Evolutionary conservation across 2,113 vertebrate species (phyloP).

Genomic region (Nerophis lumbriciformis): DNA sequence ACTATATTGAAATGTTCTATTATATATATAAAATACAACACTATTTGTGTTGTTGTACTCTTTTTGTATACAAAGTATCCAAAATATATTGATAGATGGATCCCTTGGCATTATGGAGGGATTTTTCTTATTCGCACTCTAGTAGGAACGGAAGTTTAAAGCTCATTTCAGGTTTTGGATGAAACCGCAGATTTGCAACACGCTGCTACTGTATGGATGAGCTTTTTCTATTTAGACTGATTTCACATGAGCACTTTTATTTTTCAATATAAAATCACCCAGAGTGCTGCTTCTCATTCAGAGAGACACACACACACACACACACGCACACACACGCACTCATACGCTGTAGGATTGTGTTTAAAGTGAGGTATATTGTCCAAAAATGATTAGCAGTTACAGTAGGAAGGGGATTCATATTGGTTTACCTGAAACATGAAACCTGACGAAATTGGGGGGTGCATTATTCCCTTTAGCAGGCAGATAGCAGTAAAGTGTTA

Average conservation of each 20-base stretch:
- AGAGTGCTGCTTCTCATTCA: slow-evolving; percentile 67
- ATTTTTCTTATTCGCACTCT: slow-evolving; percentile 55
- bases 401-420: not conserved
- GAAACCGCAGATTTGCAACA: slow-evolving; percentile 45
- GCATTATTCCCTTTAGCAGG: too few species aligned
- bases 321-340: too few species aligned
- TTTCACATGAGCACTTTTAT: slow-evolving; percentile 42
- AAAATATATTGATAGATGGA: slow-evolving; percentile 75
- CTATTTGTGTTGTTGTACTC: slow-evolving; percentile 76
- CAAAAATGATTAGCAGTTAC: slow-evolving; percentile 17
- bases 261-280: slow-evolving; percentile 19
- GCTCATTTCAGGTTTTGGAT: slow-evolving; percentile 57
- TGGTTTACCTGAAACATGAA: not conserved
- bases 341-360: slow-evolving; percentile 24
- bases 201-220: slow-evolving; percentile 47
- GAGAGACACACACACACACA: not conserved
- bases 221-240: slow-evolving; percentile 41
- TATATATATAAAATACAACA: slow-evolving; percentile 89
- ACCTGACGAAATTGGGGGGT: not conserved
- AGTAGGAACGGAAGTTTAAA: slow-evolving; percentile 73
- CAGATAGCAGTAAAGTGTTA: too few species aligned
- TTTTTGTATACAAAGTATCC: slow-evolving; percentile 77
- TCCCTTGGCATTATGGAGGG: slow-evolving; percentile 69
- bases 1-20: slow-evolving; percentile 93
- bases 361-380: slow-evolving; percentile 54